Conservation (phyloP, 2,113 vertebrate species). For the Pyrgilauda ruficollis region DNA sequence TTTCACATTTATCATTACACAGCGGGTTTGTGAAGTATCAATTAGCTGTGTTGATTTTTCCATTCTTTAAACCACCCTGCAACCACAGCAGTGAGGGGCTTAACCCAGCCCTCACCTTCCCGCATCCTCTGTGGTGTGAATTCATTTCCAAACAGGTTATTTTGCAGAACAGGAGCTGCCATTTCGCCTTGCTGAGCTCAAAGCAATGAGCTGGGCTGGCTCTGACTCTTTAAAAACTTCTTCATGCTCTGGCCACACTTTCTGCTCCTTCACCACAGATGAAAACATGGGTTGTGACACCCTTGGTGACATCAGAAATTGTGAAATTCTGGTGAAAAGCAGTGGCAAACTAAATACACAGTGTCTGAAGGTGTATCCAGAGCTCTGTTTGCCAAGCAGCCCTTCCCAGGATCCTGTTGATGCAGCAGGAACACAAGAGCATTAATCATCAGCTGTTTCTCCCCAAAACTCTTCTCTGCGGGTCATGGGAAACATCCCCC, state of each 20-base stretch:
- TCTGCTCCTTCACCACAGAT: not conserved
- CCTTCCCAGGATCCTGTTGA: not conserved
- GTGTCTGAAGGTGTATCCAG: not conserved
- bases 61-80: not conserved
- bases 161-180: not conserved
- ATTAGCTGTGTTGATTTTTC: slow-evolving; percentile 30
- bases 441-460: slow-evolving; percentile 43
- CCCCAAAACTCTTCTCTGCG: not conserved
- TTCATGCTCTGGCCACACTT: not conserved
- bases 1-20: not conserved
- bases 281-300: not conserved
- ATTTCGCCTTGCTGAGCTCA: not conserved
- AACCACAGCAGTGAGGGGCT: not conserved
- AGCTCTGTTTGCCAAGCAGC: not conserved
- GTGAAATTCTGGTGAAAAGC: not conserved
- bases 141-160: not conserved
- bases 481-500: slow-evolving; percentile 32
- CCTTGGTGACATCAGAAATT: not conserved
- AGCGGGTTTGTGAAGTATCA: not conserved
- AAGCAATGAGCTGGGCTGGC: not conserved
- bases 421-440: not conserved
- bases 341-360: not conserved
- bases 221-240: not conserved
- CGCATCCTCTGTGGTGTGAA: not conserved
- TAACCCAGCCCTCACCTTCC: not conserved